Conservation (phyloP, 2,797 vertebrate genomes). For the Eulemur coronatus region DNA sequence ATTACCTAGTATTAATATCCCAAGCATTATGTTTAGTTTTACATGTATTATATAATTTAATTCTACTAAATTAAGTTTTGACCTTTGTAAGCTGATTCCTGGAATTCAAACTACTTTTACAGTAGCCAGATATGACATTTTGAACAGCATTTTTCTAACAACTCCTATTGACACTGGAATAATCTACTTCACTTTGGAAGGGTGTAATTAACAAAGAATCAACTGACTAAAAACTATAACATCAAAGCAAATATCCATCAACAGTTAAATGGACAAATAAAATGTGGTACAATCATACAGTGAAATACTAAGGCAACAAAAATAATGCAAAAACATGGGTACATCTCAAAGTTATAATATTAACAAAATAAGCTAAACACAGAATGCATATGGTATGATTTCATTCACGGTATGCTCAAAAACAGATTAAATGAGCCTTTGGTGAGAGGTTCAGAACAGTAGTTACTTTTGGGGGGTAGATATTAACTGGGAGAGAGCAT, state of each 20-base stretch:
- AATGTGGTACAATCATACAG: not conserved
- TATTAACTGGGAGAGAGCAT: not conserved
- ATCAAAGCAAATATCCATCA: not conserved
- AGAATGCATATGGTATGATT: not conserved
- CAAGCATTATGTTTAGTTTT: not conserved
- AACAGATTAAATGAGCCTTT: not conserved
- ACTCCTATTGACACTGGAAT: not conserved
- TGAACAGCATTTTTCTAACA: conserved; percentile 5
- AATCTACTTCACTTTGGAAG: not conserved
- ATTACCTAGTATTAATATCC: not conserved
- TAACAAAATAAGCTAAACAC: conserved; percentile 19
- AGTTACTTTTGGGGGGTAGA: not conserved
- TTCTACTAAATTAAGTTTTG: not conserved
- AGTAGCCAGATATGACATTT: not conserved
- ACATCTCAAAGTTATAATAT: not conserved
- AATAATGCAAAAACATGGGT: not conserved
- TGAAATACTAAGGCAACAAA: not conserved
- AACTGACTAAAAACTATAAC: not conserved
- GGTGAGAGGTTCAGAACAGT: not conserved
- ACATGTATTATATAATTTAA: not conserved
- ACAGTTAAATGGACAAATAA: not conserved
- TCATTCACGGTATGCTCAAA: not conserved
- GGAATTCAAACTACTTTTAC: not conserved
- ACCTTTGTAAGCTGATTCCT: not conserved
- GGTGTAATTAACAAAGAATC: not conserved